Evolutionary conservation across 2,797 vertebrate species (phyloP).

Genomic region (Melanotaenia maccullochi): DNA sequence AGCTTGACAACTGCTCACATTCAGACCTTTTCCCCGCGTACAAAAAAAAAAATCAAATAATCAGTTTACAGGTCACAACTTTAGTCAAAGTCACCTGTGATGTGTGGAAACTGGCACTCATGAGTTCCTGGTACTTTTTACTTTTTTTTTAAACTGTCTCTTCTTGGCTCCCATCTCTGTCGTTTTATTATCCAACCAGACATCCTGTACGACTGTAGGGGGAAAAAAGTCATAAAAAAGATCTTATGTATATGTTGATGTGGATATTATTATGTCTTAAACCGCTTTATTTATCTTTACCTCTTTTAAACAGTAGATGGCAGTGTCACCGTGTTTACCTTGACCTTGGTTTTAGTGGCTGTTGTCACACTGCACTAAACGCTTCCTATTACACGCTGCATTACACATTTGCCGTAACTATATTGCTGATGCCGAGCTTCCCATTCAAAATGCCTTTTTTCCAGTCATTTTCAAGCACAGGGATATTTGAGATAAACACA

Average conservation of each 20-base stretch:
- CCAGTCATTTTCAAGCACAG: slow-evolving; percentile 36
- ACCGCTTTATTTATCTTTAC: slow-evolving; percentile 16
- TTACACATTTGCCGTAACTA: slow-evolving; percentile 71
- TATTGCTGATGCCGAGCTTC: slow-evolving; percentile 66
- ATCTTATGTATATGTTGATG: neutral
- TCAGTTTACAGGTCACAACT: slow-evolving; percentile 9
- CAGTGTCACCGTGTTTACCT: slow-evolving; percentile 54
- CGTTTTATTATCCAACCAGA: slow-evolving; percentile 19
- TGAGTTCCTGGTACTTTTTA: neutral
- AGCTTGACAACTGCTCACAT: slow-evolving; percentile 16
- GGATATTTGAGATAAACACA: slow-evolving; percentile 40
- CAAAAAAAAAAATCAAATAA: slow-evolving; percentile 24
- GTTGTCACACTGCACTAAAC: slow-evolving; percentile 65
- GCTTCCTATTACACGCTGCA: slow-evolving; percentile 73
- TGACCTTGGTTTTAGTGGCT: slow-evolving; percentile 40
- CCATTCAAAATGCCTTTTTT: slow-evolving; percentile 64
- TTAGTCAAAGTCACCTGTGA: slow-evolving; percentile 19
- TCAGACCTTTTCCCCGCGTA: slow-evolving; percentile 16
- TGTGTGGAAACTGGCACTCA: slow-evolving; percentile 23
- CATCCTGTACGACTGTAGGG: slow-evolving; percentile 6
- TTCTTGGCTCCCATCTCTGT: neutral
- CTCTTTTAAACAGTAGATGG: slow-evolving; percentile 67
- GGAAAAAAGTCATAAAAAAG: slow-evolving; percentile 10
- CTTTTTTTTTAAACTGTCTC: slow-evolving; percentile 23
- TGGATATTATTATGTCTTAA: slow-evolving; percentile 18